Evolutionary conservation across 2,888 invertebrate species (phyloP).

Genomic region (Clostera curtula): DNA sequence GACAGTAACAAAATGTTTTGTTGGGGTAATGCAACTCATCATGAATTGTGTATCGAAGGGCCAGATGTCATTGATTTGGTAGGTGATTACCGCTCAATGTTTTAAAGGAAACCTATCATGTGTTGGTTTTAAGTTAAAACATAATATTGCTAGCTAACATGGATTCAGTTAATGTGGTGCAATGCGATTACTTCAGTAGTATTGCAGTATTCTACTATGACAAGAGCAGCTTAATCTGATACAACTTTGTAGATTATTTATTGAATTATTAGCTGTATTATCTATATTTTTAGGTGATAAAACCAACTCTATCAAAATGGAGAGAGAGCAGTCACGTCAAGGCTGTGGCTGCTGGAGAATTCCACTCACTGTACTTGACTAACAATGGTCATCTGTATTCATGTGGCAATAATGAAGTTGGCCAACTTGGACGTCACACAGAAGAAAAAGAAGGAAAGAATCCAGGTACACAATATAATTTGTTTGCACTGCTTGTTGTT

Average conservation of each 20-base stretch:
- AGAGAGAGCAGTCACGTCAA: constrained; percentile 69
- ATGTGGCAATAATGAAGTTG: constrained; percentile 94
- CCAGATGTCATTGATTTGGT: constrained; percentile 54
- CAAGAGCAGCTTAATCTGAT: too few relatives aligned
- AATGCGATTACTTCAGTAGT: too few relatives aligned
- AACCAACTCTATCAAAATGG: constrained; percentile 78
- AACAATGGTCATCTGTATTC: constrained; percentile 87
- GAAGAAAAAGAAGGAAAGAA: constrained; percentile 38
- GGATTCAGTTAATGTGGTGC: too few relatives aligned
- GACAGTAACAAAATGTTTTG: constrained; percentile 57
- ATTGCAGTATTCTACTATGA: too few relatives aligned
- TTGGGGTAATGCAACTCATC: constrained; percentile 70
- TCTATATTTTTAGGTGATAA: constrained; percentile 70
- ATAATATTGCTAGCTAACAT: too few relatives aligned
- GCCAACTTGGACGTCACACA: constrained; percentile 86
- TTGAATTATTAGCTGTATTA: neutral
- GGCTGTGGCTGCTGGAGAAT: constrained; percentile 83
- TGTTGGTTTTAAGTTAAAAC: too few relatives aligned
- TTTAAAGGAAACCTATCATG: too few relatives aligned
- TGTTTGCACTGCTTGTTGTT: too few relatives aligned
- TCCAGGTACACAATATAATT: constrained; percentile 36
- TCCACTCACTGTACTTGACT: constrained; percentile 87
- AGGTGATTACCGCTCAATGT: constrained; percentile 20
- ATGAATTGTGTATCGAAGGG: constrained; percentile 61
- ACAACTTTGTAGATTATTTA: too few relatives aligned